Evolutionary conservation across 2,888 invertebrate genomes (phyloP).

Genomic region (Eulithis prunata): DNA sequence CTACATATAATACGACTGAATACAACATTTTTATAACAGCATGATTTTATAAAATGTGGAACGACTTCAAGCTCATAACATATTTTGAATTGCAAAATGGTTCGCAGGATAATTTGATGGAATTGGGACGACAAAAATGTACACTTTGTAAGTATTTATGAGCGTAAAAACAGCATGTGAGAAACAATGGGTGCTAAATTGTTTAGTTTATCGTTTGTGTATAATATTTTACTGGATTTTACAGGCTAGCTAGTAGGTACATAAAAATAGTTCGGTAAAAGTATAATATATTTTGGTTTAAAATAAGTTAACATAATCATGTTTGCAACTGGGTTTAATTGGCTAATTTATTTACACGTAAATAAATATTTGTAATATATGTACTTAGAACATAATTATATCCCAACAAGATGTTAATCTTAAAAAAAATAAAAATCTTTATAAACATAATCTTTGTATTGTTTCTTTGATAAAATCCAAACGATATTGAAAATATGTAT

Average conservation of each 20-base stretch:
- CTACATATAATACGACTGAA: neutral
- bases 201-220: slow-evolving; percentile 10
- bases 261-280: neutral
- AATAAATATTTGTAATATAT: too few relatives aligned
- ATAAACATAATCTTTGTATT: too few relatives aligned
- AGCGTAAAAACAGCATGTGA: slow-evolving; percentile 14
- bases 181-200: slow-evolving; percentile 23
- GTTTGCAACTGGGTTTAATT: too few relatives aligned
- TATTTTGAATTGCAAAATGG: slow-evolving; percentile 28
- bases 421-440: too few relatives aligned
- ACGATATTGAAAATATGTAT: too few relatives aligned
- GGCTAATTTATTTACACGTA: too few relatives aligned
- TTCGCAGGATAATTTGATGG: slow-evolving; percentile 14
- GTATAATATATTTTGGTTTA: too few relatives aligned
- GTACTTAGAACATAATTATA: too few relatives aligned
- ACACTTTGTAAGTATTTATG: slow-evolving; percentile 20
- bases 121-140: slow-evolving; percentile 18
- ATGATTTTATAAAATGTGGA: slow-evolving; percentile 9
- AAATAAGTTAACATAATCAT: too few relatives aligned
- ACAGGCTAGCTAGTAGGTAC: neutral
- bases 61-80: slow-evolving; percentile 11
- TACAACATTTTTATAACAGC: neutral
- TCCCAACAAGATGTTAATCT: too few relatives aligned
- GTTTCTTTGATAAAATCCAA: too few relatives aligned
- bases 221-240: neutral